Evolutionary conservation across 2,888 invertebrate species (phyloP).

Genomic region (Leucophora obtusa): DNA sequence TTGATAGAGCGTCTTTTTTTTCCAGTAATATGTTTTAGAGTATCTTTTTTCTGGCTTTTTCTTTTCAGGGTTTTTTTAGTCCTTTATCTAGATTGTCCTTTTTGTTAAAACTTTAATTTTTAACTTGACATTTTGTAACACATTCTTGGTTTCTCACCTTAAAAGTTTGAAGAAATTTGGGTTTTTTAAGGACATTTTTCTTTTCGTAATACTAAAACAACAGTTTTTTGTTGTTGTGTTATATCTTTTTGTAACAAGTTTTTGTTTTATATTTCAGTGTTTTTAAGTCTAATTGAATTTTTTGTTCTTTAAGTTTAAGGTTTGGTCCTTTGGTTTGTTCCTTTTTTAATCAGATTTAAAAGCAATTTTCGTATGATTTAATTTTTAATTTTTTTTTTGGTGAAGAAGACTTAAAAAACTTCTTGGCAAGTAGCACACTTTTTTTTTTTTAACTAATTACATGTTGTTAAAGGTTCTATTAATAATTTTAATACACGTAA

Average conservation of each 20-base stretch:
- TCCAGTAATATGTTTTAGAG: background rate
- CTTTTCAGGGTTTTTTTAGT: conserved; percentile 6
- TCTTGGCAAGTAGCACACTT: background rate
- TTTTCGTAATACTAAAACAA: conserved; percentile 17
- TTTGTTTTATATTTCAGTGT: background rate
- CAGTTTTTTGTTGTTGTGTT: background rate
- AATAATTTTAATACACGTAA: too few species aligned
- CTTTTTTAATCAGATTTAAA: conserved; percentile 42
- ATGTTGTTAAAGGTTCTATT: background rate
- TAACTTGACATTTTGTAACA: conserved; percentile 11
- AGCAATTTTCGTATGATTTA: conserved; percentile 15
- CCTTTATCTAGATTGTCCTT: conserved; percentile 8
- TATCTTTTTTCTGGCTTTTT: background rate
- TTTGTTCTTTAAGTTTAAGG: background rate
- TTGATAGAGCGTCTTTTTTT: background rate
- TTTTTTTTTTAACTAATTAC: conserved; percentile 16
- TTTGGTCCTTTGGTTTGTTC: background rate
- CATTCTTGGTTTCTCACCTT: conserved; percentile 47
- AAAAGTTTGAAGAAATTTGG: background rate
- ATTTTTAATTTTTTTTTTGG: background rate
- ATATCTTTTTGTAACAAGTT: conserved; percentile 15
- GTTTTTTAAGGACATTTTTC: conserved; percentile 2
- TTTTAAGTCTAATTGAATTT: conserved; percentile 44
- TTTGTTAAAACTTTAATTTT: conserved; percentile 28
- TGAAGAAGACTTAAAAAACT: background rate